Percentiles rank a stretch among this genome's conserved stretches.
Conservation (phyloP, 2,888 invertebrate genomes). For the Molorchus minor region DNA sequence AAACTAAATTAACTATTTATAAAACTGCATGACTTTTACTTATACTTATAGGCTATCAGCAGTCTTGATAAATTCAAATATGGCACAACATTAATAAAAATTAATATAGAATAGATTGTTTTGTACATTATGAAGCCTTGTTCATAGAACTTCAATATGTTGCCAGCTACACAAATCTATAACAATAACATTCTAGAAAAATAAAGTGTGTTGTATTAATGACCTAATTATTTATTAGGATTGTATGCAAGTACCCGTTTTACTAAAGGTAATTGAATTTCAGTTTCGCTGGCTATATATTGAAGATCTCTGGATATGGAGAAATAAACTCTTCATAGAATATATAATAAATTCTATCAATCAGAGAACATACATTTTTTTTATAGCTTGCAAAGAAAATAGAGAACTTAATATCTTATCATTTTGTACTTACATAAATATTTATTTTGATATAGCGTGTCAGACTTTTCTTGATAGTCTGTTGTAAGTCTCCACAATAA, state of each 20-base stretch:
- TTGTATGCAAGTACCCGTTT: neutral
- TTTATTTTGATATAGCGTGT: constrained; percentile 21
- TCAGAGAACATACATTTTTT: constrained; percentile 34
- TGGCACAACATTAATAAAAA: no score
- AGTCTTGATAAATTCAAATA: no score
- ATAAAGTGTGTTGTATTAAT: neutral
- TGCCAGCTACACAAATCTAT: no score
- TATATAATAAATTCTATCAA: constrained; percentile 36
- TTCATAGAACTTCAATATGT: no score
- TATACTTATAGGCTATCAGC: no score
- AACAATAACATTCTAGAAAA: neutral
- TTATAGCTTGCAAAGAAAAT: constrained; percentile 24
- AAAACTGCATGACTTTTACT: no score
- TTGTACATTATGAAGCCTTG: no score
- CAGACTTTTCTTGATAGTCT: constrained; percentile 15
- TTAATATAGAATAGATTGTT: no score
- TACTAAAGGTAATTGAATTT: neutral
- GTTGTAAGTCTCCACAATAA: constrained; percentile 19
- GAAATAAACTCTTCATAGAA: constrained; percentile 37
- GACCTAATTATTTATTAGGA: neutral
- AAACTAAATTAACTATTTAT: no score
- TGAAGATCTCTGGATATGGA: constrained; percentile 22
- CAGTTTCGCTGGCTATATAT: neutral
- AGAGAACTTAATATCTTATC: neutral
- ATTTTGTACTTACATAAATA: constrained; percentile 11